These are phyloP conservation scores for Philhelius pedissequus DNA, from an alignment of 2,888 invertebrate species.

Conservation along the genomic window DNA sequence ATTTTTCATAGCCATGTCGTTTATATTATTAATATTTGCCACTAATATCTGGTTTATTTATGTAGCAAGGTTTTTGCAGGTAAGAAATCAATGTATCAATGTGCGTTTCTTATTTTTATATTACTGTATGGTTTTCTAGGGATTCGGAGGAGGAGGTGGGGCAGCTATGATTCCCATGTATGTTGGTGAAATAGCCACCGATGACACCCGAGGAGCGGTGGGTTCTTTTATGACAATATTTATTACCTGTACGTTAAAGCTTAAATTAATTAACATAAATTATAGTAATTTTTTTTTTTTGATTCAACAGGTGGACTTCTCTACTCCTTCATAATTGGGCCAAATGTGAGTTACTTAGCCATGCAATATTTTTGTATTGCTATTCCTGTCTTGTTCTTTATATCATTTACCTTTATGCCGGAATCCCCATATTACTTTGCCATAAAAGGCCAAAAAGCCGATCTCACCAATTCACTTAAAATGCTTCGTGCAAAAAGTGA, in stretches of 20 bases:
- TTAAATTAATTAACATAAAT: background rate
- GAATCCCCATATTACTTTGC: conserved; percentile 89
- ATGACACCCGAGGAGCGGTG: conserved; percentile 87
- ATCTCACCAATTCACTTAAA: conserved; percentile 83
- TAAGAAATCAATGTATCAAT: background rate
- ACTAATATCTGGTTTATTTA: conserved; percentile 81
- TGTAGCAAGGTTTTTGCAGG: conserved; percentile 78
- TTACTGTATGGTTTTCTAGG: conserved; percentile 75
- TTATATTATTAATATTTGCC: conserved; percentile 83
- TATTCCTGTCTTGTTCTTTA: conserved; percentile 82
- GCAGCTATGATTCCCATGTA: conserved; percentile 90
- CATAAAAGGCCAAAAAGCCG: conserved; percentile 79
- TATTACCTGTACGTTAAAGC: conserved; percentile 79
- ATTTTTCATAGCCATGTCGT: conserved; percentile 85
- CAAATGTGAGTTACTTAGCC: conserved; percentile 83
- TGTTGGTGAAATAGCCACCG: conserved; percentile 90
- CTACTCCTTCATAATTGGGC: conserved; percentile 86
- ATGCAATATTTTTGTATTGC: conserved; percentile 84
- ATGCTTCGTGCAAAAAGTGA: conserved; percentile 83
- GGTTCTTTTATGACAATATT: conserved; percentile 90
- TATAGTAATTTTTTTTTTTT: background rate
- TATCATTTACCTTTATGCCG: conserved; percentile 85
- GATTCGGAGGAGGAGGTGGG: conserved; percentile 84
- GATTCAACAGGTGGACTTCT: conserved; percentile 82
- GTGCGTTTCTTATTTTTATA: no score